A percentile compares a stretch with the other conserved stretches of the same genome.
Conservation (phyloP, 2,888 invertebrate species). For the Imbricaverruca yamaguchii region DNA sequence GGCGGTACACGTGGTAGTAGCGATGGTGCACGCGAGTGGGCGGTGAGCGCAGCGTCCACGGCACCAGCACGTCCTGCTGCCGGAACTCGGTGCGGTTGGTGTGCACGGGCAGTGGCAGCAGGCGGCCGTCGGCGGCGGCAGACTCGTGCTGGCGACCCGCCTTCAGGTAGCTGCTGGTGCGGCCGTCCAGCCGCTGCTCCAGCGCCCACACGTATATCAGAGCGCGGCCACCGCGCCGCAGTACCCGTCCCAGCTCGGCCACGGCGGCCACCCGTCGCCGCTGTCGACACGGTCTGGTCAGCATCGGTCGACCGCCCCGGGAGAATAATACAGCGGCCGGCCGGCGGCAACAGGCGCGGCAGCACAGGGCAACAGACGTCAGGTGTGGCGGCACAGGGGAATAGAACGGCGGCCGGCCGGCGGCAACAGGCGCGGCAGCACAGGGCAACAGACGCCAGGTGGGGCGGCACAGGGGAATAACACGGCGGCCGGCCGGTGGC, state of each 20-base stretch:
- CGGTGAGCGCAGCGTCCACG: constrained; percentile 69
- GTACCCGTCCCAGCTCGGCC: constrained; percentile 63
- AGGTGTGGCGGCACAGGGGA: no score
- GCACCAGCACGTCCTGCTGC: constrained; percentile 85
- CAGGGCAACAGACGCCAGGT: no score
- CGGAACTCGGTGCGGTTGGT: constrained; percentile 83
- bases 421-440: no score
- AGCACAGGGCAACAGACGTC: no score
- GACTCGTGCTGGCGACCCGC: constrained; percentile 49
- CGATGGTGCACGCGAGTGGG: constrained; percentile 57
- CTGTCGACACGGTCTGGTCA: constrained; percentile 41
- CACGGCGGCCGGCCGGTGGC: no score
- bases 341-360: no score
- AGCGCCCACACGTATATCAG: constrained; percentile 96
- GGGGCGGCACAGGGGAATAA: no score
- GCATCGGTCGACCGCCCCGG: no score
- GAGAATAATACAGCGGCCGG: no score
- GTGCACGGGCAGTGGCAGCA: constrained; percentile 63
- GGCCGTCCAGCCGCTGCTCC: constrained; percentile 62
- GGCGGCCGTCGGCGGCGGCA: neutral
- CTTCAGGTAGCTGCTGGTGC: constrained; percentile 62
- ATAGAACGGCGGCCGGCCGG: no score
- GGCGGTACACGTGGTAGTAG: constrained; percentile 89
- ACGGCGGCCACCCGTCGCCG: constrained; percentile 66
- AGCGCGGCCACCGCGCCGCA: constrained; percentile 64